Evolutionary conservation across 2,797 vertebrate species (phyloP), one percentile per base, ranked within the genome.

Genomic region (Telmatherina bonti): DNA sequence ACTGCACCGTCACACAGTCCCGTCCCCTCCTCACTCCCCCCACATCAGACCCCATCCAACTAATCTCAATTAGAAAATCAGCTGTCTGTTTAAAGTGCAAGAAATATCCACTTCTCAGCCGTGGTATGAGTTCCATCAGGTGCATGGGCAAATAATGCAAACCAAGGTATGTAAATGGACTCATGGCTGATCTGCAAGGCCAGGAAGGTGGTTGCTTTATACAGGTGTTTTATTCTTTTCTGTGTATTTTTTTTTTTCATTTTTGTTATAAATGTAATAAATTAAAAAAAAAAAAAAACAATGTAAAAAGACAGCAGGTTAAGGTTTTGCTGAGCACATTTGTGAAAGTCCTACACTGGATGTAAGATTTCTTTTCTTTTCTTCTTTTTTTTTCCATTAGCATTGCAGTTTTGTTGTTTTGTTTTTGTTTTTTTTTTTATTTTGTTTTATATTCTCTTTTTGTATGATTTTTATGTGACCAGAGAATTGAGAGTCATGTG

Each of bases 291-390:
- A 91, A 35, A 56, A 89, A 91, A 7, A n/a, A 85, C 90, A 90
- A 88, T 89, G 81, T 87, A 92, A 89, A 91, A 81, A 91, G 87
- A 86, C 81, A 91, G 85, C 83, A 85, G 88, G 90, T 91, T 89
- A 89, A 90, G 88, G 88, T 86, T 86, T 91, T 88, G 81, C 86
- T 80, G 87, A 86, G 92, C 88, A 91, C 92, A 90, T 93, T 89
- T 91, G 91, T 94, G 90, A 94, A 95, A 94, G 94, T 95, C 92
- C 85, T 91, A 95, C 95, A 95, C 95, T 95, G 95, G 94, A 94
- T 95, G 89, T 93, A 92, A 74, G 79, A 82, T 86, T 82, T 78
- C 49, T 74, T 76, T 58, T 56, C 68, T 26, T 81, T 56, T 81
- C 75, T 68, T 56, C 56, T 43, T 4, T n/a, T n/a, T n/a, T 45